phyloP scores from a whole-genome alignment of 2,888 invertebrate genomes.

The Mesorhabditis sp. region DNA sequence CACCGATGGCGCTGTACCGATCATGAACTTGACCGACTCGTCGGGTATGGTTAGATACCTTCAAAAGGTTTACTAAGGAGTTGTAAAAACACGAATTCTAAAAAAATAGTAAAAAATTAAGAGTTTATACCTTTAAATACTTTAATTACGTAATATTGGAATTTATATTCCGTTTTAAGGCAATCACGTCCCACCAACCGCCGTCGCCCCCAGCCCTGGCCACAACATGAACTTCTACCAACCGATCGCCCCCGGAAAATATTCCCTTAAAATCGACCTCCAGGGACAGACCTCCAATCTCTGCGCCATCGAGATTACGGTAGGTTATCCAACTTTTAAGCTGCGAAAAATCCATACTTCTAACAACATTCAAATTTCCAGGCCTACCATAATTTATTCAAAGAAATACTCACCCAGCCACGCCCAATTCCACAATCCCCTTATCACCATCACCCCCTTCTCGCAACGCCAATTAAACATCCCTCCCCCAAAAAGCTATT shows the following conservation, averaged over 20 bases:
- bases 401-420: too few relatives aligned
- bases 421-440: too few relatives aligned
- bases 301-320: slow-evolving; percentile 38
- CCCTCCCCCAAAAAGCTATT: too few relatives aligned
- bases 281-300: slow-evolving; percentile 24
- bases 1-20: not conserved
- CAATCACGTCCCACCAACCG: not conserved
- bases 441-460: too few relatives aligned
- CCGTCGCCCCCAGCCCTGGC: not conserved
- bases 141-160: not conserved
- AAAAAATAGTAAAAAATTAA: too few relatives aligned
- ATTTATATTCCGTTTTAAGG: not conserved
- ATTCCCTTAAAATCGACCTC: slow-evolving; percentile 30
- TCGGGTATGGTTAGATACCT: not conserved
- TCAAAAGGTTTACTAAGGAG: too few relatives aligned
- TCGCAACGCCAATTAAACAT: too few relatives aligned
- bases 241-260: slow-evolving; percentile 24
- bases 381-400: too few relatives aligned
- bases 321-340: slow-evolving; percentile 10
- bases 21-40: not conserved
- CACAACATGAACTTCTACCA: slow-evolving; percentile 3
- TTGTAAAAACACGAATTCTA: too few relatives aligned
- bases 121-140: too few relatives aligned
- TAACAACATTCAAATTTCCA: too few relatives aligned
- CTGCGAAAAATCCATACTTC: too few relatives aligned